phyloP scores from a whole-genome alignment of 2,113 vertebrate species.

The Ellobius talpinus region DNA sequence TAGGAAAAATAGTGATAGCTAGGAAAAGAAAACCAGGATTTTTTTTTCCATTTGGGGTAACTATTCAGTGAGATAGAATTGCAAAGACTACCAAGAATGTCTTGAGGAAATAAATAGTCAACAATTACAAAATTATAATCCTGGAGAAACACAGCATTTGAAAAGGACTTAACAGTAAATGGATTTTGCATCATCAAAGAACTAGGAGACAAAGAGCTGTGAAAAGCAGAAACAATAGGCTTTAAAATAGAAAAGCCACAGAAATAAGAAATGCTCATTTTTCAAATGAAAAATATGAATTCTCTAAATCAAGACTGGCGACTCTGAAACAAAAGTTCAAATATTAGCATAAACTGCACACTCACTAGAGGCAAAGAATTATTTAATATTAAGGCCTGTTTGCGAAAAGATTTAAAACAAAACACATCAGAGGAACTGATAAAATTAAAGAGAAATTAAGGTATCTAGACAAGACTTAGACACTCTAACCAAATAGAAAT shows the following conservation, averaged over 20 bases:
- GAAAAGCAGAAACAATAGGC: slow-evolving; percentile 40
- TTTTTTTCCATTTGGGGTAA: slow-evolving; percentile 38
- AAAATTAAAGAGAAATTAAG: slow-evolving; percentile 9
- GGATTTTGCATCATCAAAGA: not conserved
- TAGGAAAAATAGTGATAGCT: not conserved
- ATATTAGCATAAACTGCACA: not conserved
- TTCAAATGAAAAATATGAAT: slow-evolving; percentile 20
- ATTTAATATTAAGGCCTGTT: not conserved
- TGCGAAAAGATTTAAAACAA: not conserved
- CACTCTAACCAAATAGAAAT: not conserved
- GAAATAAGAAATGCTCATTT: not conserved
- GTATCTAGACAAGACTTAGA: not conserved
- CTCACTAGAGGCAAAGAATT: not conserved
- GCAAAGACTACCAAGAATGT: not conserved
- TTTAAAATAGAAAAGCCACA: slow-evolving; percentile 25
- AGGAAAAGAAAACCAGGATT: not conserved
- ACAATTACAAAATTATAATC: slow-evolving; percentile 7
- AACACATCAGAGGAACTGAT: not conserved
- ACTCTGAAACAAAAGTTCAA: slow-evolving; percentile 24
- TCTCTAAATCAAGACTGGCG: not conserved
- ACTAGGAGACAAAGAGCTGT: slow-evolving; percentile 17
- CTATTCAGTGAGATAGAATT: slow-evolving; percentile 2
- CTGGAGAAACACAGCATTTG: not conserved
- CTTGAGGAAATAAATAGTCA: slow-evolving; percentile 35
- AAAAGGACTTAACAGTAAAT: slow-evolving; percentile 53